Percentiles rank a stretch among this genome's conserved stretches.
phyloP scores from a whole-genome alignment of 2,888 invertebrate species.

The Hypolimnas misippus region DNA sequence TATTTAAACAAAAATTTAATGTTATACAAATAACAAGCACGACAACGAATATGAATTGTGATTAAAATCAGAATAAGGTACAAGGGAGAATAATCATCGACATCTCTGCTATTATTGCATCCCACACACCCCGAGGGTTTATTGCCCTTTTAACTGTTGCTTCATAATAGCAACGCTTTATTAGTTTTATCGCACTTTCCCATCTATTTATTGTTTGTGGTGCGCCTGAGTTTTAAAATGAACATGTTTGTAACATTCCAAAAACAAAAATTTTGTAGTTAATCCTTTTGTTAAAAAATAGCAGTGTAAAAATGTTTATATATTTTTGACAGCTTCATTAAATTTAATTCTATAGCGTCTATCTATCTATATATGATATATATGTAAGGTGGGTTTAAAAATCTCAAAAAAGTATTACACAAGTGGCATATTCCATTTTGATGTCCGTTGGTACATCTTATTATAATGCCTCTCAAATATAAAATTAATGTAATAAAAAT shows the following conservation, averaged over 20 bases:
- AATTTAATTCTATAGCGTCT: too few species aligned
- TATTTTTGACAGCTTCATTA: too few species aligned
- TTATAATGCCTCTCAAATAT: too few species aligned
- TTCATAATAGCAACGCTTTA: constrained; percentile 33
- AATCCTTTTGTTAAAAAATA: background rate
- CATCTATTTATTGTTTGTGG: constrained; percentile 20
- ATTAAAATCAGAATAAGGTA: constrained; percentile 52
- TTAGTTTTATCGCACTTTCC: constrained; percentile 25
- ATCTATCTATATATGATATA: too few species aligned
- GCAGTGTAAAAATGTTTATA: too few species aligned
- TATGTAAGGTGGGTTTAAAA: too few species aligned
- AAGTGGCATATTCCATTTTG: too few species aligned
- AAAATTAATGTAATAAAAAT: too few species aligned
- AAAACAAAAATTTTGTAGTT: background rate
- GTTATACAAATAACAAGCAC: too few species aligned
- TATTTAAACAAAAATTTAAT: too few species aligned
- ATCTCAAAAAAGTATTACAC: too few species aligned
- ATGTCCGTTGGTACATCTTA: too few species aligned
- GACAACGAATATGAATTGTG: constrained; percentile 20
- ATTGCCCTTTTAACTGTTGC: constrained; percentile 63
- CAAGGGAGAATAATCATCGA: constrained; percentile 62
- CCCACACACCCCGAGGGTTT: constrained; percentile 73
- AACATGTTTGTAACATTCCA: background rate
- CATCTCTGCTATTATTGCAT: constrained; percentile 65
- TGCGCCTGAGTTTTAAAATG: background rate